phyloP scores from a whole-genome alignment of 2,888 invertebrate species.

The Leucania comma region DNA sequence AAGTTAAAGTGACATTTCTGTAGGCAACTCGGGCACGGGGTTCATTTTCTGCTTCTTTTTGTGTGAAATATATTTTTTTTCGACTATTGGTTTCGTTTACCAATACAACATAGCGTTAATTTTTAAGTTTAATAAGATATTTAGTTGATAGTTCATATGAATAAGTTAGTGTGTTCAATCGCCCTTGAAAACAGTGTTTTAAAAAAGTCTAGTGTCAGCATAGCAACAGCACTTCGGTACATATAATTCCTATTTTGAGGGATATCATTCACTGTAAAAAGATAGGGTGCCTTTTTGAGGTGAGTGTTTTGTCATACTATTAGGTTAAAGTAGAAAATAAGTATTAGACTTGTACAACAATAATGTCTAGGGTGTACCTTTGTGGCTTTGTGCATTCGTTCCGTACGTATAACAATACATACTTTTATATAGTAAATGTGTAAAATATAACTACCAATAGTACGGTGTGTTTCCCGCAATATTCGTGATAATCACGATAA shows the following conservation, averaged over 20 bases:
- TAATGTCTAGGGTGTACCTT: slow-evolving; percentile 51
- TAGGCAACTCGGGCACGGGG: slow-evolving; percentile 70
- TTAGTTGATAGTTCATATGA: slow-evolving; percentile 66
- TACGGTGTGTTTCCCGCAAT: slow-evolving; percentile 34
- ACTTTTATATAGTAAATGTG: slow-evolving; percentile 50
- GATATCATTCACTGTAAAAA: slow-evolving; percentile 72
- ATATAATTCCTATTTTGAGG: slow-evolving; percentile 78
- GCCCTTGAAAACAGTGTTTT: slow-evolving; percentile 87
- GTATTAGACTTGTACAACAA: slow-evolving; percentile 6
- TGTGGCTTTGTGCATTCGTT: slow-evolving; percentile 69
- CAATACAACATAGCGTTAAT: slow-evolving; percentile 57
- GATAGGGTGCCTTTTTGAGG: slow-evolving; percentile 82
- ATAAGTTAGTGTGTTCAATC: slow-evolving; percentile 75
- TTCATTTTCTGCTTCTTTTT: slow-evolving; percentile 77
- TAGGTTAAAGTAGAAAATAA: slow-evolving; percentile 10
- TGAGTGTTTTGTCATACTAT: slow-evolving; percentile 69
- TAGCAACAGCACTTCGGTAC: slow-evolving; percentile 87
- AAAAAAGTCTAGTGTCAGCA: slow-evolving; percentile 88
- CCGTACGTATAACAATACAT: slow-evolving; percentile 58
- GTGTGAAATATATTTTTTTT: slow-evolving; percentile 69
- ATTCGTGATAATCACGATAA: slow-evolving; percentile 3
- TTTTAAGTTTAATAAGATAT: slow-evolving; percentile 59
- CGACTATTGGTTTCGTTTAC: slow-evolving; percentile 67
- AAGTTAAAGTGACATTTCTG: slow-evolving; percentile 74
- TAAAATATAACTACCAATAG: slow-evolving; percentile 47